Evolutionary conservation across 1,140 invertebrate genomes (phyloP), one percentile per base, ranked within the genome.

Genomic region (Paralvinella palmiformis): DNA sequence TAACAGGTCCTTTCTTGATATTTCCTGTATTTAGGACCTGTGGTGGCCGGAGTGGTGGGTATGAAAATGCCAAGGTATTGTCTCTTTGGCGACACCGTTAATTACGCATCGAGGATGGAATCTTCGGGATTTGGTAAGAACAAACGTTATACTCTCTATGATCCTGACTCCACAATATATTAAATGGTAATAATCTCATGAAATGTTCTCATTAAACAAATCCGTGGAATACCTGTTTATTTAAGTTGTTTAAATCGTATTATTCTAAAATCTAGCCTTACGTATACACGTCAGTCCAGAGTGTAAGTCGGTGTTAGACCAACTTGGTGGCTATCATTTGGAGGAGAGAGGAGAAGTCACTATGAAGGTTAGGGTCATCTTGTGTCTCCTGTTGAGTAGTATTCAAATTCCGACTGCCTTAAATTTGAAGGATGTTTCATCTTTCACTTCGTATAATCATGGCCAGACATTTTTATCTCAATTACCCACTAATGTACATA

Each of bases 21-120:
- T 52, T 52, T 27, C 22, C 7, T 24, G 7, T 35, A 69, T 62
- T 45, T 66, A 44, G 70, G 70, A 70, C 88, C 89, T 0, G 89
- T 91, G 35, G 91, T 91, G 73, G 91, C 92, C 0, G 92, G 92
- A 1, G 90, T 95, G 7, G 92, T 95, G 3, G 92, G 92, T 0
- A 88, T 89, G 61, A 94, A 92, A 79, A 92, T 93, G 91, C 92
- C 92, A 0, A 87, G 92, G 69, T 95, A 92, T 73, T 95, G 92
- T 73, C 81, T 95, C 0, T 74, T 76, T 67, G 73, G 73, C 13
- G 73, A 75, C 52, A 76, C 79, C 0, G 74, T 92, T 0, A 92
- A 92, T 72, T 93, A 90, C 0, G 91, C 91, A 0, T 91, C 89
- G 17, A 82, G 92, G 5, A 92, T 95, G 91, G 92, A 96, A 77